phyloP scores from a whole-genome alignment of 2,797 vertebrate species.

The Natrix natrix region DNA sequence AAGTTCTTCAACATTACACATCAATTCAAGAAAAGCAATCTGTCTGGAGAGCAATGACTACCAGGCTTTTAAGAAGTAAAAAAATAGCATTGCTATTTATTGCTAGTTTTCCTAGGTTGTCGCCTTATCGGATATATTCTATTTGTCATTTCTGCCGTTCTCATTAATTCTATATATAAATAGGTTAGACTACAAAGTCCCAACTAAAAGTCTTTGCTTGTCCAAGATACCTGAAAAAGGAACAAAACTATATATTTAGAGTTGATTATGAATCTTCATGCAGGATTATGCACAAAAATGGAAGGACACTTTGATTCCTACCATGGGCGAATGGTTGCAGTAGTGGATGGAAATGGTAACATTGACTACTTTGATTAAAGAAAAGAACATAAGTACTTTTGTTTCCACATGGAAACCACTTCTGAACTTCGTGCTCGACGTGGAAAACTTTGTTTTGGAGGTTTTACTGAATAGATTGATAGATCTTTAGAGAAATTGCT shows the following conservation, averaged over 20 bases:
- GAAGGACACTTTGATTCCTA: too few relatives aligned
- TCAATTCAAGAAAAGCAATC: conserved; percentile 46
- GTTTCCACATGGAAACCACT: too few relatives aligned
- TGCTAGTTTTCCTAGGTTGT: conserved; percentile 26
- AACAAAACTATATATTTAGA: conserved; percentile 3
- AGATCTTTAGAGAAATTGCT: too few relatives aligned
- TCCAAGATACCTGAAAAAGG: conserved; percentile 39
- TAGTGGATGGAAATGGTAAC: too few relatives aligned
- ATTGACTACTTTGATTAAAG: too few relatives aligned
- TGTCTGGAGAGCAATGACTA: conserved; percentile 53
- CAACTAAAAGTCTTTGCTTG: not conserved
- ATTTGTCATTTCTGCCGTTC: conserved; percentile 39
- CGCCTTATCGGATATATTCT: conserved; percentile 18
- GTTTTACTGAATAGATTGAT: too few relatives aligned
- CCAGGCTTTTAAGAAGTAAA: conserved; percentile 50
- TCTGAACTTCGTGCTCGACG: too few relatives aligned
- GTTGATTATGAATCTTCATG: conserved; percentile 23
- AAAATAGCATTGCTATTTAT: conserved; percentile 32
- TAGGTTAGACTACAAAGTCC: conserved; percentile 9
- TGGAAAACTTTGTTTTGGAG: too few relatives aligned
- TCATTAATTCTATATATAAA: conserved; percentile 39
- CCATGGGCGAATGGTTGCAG: too few relatives aligned
- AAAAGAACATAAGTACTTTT: too few relatives aligned
- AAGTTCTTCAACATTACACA: conserved; percentile 30
- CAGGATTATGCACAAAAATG: not conserved